Evolutionary conservation across 2,888 invertebrate species (phyloP), one percentile per base, ranked within the genome.

Genomic region (Thymelicus sylvestris): DNA sequence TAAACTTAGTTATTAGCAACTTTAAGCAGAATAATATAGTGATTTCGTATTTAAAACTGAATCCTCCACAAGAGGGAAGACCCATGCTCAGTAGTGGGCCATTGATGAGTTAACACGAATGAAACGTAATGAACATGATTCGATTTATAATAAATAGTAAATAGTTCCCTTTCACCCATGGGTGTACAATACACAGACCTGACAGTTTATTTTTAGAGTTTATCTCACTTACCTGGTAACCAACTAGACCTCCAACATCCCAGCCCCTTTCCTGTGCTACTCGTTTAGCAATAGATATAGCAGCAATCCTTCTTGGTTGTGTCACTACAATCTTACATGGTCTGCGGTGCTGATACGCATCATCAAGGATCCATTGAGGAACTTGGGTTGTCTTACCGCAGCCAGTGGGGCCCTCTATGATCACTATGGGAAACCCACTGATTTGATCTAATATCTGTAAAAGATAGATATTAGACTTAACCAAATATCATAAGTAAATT

Each of bases 381-480:
- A 98, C 97, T 89, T 97, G 97, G 15, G 94, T 94, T 5, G 98
- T 98, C 88, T 98, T 98, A 19, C 99, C 99, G 86, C 98, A 98
- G 0, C 99, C 99, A 0, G 99, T 99, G 0, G 97, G 96, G 0
- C 99, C 99, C 88, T 98, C 96, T 60, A 99, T 95, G 12, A 99
- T 95, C 0, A 97, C 95, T 0, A 98, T 97, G 67, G 96, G 95
- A 83, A 96, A 96, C 0, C 94, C 92, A 19, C 94, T 91, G 10
- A 99, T 95, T 64, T 95, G 93, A 4, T 94, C 87, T 3, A 98
- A 76, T 68, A 99, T 97, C 95, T 97, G 81, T 13, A 67, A 5
- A 10, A 24, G 19, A 55, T 24, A 10, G 19, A 19, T 55, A 19
- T 7, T 7, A 10, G 3, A 31, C 31, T 31, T 31, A 31, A 31